A percentile compares a stretch with the other conserved stretches of the same genome.
Evolutionary conservation across 2,888 invertebrate genomes (phyloP).

Genomic region (Drosophila testacea): DNA sequence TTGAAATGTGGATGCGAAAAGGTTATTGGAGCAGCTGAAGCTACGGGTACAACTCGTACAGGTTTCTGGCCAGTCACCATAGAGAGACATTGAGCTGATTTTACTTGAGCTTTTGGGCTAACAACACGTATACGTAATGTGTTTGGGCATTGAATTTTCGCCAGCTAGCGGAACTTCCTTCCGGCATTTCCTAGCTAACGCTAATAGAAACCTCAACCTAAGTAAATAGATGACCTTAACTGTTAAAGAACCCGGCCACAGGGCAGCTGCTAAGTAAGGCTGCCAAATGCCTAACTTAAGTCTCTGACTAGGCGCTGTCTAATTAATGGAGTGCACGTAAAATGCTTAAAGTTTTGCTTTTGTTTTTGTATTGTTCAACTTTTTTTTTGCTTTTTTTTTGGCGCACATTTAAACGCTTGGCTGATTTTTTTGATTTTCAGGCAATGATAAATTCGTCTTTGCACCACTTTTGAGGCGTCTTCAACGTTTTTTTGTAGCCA

Average conservation of each 20-base stretch:
- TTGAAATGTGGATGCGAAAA: conserved; percentile 59
- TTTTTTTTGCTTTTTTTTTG: conserved; percentile 32
- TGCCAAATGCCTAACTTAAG: conserved; percentile 43
- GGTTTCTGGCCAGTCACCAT: conserved; percentile 41
- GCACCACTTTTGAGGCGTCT: conserved; percentile 45
- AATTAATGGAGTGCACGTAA: conserved; percentile 78
- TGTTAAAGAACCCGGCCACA: conserved; percentile 59
- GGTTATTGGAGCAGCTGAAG: conserved; percentile 73
- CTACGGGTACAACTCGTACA: background rate
- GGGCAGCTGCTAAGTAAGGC: conserved; percentile 35
- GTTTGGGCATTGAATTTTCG: conserved; percentile 20
- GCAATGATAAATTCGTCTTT: conserved; percentile 61
- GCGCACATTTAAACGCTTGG: conserved; percentile 76
- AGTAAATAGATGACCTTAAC: conserved; percentile 65
- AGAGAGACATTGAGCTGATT: conserved; percentile 45
- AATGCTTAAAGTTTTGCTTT: conserved; percentile 36
- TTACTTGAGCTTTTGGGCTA: conserved; percentile 38
- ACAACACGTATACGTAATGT: conserved; percentile 18
- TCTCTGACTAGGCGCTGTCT: conserved; percentile 45
- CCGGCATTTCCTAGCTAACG: conserved; percentile 65
- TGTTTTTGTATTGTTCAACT: conserved; percentile 33
- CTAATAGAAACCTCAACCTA: conserved; percentile 23
- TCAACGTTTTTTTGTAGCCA: conserved; percentile 33
- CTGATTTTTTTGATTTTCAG: conserved; percentile 64
- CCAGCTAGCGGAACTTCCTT: conserved; percentile 70